phyloP scores from a whole-genome alignment of 2,113 vertebrate species.

The Platanista minor region DNA sequence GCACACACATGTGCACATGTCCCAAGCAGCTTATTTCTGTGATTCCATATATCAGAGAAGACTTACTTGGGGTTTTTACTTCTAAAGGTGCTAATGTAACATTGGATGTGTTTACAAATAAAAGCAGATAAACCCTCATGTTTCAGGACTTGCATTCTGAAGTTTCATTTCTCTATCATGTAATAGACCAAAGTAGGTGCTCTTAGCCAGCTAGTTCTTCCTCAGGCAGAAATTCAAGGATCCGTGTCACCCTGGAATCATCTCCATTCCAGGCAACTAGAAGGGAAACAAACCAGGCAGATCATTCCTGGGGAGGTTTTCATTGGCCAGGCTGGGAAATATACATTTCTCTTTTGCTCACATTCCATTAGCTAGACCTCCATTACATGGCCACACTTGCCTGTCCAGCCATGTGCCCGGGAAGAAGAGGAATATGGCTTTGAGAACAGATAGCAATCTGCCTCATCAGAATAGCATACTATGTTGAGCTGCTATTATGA shows the following conservation, averaged over 20 bases:
- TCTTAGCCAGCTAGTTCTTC: not conserved
- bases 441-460: not conserved
- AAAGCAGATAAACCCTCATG: not conserved
- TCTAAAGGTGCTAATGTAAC: not conserved
- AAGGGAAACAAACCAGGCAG: not conserved
- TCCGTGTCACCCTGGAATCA: not conserved
- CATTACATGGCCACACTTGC: not conserved
- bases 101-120: not conserved
- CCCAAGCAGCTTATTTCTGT: not conserved
- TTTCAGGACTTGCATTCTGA: not conserved
- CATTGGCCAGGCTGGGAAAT: not conserved
- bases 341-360: not conserved
- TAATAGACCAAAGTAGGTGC: not conserved
- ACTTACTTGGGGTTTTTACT: not conserved
- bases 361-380: not conserved
- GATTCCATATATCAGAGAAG: not conserved
- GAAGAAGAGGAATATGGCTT: not conserved
- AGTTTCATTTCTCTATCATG: not conserved
- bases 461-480: not conserved
- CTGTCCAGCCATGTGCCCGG: not conserved
- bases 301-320: not conserved
- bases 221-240: not conserved
- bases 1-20: not conserved
- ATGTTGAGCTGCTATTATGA: not conserved
- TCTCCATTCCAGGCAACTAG: not conserved